These are phyloP conservation scores for Catocala fraxini DNA, from an alignment of 2,888 invertebrate species.

Conservation along the genomic window DNA sequence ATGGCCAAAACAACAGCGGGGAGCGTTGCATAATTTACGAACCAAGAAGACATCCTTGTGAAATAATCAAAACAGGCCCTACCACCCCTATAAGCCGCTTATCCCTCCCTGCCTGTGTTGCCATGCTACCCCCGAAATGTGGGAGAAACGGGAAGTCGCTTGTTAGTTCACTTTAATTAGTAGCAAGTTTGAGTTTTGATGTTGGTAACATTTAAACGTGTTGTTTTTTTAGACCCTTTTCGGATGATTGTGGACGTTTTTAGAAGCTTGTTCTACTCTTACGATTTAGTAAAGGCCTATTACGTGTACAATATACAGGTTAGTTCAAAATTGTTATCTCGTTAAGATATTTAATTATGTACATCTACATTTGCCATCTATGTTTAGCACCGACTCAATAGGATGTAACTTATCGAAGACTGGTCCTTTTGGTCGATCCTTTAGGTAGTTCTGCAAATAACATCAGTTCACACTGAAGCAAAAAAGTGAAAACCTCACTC, in stretches of 20 bases:
- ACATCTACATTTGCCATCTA: no score
- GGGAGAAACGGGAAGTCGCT: constrained; percentile 74
- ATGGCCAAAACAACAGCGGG: constrained; percentile 62
- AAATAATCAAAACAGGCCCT: constrained; percentile 85
- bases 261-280: background rate
- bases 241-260: constrained; percentile 25
- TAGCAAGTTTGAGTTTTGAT: constrained; percentile 75
- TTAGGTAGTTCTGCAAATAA: no score
- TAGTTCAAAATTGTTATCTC: no score
- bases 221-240: constrained; percentile 49
- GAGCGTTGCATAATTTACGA: constrained; percentile 84
- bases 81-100: constrained; percentile 80
- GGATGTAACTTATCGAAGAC: no score
- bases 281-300: no score
- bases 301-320: no score
- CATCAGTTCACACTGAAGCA: no score
- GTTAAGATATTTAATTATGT: no score
- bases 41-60: constrained; percentile 84
- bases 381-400: no score
- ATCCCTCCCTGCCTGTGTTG: constrained; percentile 62
- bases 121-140: constrained; percentile 69
- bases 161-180: constrained; percentile 86
- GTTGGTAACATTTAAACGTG: constrained; percentile 59
- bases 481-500: no score
- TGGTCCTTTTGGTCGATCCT: no score